A percentile compares a stretch with the other conserved stretches of the same genome.
These are phyloP conservation scores for Hydrocynus forskahlii DNA, from an alignment of 2,797 vertebrate species.

Conservation along the genomic window DNA sequence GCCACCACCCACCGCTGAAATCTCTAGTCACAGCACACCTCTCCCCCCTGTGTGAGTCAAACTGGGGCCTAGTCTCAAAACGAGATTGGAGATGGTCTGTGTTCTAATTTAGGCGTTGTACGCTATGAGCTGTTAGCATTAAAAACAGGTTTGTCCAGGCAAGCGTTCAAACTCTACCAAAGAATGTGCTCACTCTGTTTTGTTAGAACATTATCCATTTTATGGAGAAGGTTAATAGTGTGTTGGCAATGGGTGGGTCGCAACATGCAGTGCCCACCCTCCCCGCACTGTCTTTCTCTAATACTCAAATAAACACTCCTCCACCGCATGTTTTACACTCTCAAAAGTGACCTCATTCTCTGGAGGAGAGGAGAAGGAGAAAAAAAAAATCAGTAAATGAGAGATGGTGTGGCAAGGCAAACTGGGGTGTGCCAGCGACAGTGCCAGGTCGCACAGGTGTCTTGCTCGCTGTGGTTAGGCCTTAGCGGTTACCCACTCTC, in stretches of 20 bases:
- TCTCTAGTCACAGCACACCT: not conserved
- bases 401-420: conserved; percentile 33
- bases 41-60: not conserved
- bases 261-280: conserved; percentile 29
- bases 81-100: not conserved
- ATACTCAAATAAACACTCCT: conserved; percentile 54
- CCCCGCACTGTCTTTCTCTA: conserved; percentile 28
- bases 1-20: not conserved
- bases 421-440: conserved; percentile 31
- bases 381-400: conserved; percentile 36
- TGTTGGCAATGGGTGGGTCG: conserved; percentile 47
- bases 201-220: conserved; percentile 37
- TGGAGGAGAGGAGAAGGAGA: conserved; percentile 7
- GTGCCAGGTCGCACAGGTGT: conserved; percentile 51
- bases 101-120: conserved; percentile 34
- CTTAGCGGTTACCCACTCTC: conserved; percentile 61
- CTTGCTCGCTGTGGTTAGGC: conserved; percentile 57
- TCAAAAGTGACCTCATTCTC: conserved; percentile 64
- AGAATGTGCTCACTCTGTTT: conserved; percentile 49
- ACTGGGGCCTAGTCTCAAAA: not conserved
- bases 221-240: conserved; percentile 45
- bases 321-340: conserved; percentile 63
- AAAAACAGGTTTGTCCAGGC: conserved; percentile 25
- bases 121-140: conserved; percentile 33
- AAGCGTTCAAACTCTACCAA: conserved; percentile 33